These are phyloP conservation scores for Eueremaeus valkanovi DNA, from an alignment of 2,888 invertebrate genomes.

Conservation along the genomic window DNA sequence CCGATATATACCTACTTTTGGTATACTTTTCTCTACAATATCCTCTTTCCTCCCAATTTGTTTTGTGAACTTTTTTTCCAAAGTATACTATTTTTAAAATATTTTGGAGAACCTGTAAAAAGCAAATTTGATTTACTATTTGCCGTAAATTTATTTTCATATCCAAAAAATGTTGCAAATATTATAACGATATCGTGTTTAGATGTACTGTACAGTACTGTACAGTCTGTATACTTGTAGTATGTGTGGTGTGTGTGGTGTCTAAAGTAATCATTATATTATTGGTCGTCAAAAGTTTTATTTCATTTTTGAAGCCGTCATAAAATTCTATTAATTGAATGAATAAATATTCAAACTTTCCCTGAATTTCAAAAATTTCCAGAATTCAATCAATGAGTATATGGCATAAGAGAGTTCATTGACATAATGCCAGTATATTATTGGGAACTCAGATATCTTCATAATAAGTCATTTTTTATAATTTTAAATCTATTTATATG, in stretches of 20 bases:
- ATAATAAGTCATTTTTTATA: not conserved
- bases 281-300: too few species aligned
- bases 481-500: constrained; percentile 26
- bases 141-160: not conserved
- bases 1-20: not conserved
- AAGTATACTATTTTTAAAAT: constrained; percentile 23
- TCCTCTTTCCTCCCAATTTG: constrained; percentile 35
- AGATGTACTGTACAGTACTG: not conserved
- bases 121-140: constrained; percentile 2
- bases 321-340: too few species aligned
- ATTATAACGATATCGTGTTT: not conserved
- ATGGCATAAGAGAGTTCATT: not conserved
- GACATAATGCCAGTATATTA: not conserved
- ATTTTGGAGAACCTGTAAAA: constrained; percentile 22
- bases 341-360: not conserved
- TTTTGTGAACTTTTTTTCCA: constrained; percentile 23
- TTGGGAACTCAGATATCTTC: not conserved
- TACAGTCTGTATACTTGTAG: too few species aligned
- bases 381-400: not conserved
- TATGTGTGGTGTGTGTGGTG: too few species aligned
- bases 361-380: not conserved
- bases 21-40: constrained; percentile 6
- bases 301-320: too few species aligned
- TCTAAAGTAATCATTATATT: too few species aligned
- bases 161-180: not conserved